Evolutionary conservation across 2,113 vertebrate species (phyloP), one percentile per base, ranked within the genome.

Genomic region (Taxidea taxus): DNA sequence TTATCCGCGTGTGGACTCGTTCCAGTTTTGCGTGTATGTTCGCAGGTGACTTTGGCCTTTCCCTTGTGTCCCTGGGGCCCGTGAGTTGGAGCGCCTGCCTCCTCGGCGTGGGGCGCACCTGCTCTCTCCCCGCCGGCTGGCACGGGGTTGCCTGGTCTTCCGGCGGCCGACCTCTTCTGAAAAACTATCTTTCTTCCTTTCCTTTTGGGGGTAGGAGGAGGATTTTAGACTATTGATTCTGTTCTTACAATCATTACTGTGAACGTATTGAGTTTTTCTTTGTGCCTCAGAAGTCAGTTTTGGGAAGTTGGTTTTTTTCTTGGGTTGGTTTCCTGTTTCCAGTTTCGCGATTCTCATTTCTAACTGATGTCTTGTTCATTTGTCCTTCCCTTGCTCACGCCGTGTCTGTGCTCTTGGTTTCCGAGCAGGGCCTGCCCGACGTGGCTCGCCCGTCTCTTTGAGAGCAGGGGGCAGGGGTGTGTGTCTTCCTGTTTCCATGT

Each of bases 291-390:
- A 60, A 25, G 7, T 27, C 31, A 3, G 31, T 37, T 78, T 78
- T 62, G 49, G 13, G 20, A 80, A 14, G 25, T 31, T 4, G 34
- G 27, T 51, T 11, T 78, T 78, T n/a, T 51, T 20, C 34, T 18
- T 20, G 75, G 29, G 75, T n/a, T 11, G 29, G 31, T 20, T 34
- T 34, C 27, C 42, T 15, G 15, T 42, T 20, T 42, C 7, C 20
- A n/a, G 25, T n/a, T 83, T 74, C 44, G 2, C 7, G 11, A 31
- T 10, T 14, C 14, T 27, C 34, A 0, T 47, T 23, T 39, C 25
- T 7, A 4, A 7, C 15, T 7, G 75, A 6, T 29, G 25, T 39
- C 49, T 34, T 21, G 68, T 7, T 49, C 2, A 0, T 15, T 4
- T 16, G 27, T 18, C 37, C 74, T 13, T 13, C 5, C 27, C 14